phyloP scores from a whole-genome alignment of 2,113 vertebrate species.

The Desmodus rotundus region DNA sequence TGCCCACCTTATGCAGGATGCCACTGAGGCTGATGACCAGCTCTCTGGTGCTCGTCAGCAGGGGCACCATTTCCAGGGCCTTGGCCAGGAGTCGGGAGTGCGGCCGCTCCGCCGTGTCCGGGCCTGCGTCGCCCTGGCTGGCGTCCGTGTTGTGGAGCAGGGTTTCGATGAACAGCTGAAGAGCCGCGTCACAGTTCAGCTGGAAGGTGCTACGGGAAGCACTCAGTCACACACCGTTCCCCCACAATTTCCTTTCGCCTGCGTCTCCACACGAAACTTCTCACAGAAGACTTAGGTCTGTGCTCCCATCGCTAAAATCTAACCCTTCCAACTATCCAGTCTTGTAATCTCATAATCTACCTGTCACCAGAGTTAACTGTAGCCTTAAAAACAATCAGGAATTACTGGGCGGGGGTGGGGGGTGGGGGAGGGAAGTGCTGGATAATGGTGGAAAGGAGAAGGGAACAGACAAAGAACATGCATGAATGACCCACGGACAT shows the following conservation, averaged over 20 bases:
- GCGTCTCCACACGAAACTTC: not conserved
- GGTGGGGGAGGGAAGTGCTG: too few relatives aligned
- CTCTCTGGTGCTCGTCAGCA: slow-evolving; percentile 84
- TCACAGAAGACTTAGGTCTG: not conserved
- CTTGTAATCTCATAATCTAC: not conserved
- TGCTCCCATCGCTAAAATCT: not conserved
- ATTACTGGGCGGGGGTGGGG: not conserved
- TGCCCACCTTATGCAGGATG: slow-evolving; percentile 88
- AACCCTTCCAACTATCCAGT: not conserved
- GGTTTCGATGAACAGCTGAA: slow-evolving; percentile 92
- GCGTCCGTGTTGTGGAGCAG: slow-evolving; percentile 81
- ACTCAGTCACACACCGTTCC: accelerated
- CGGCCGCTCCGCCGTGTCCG: slow-evolving; percentile 27
- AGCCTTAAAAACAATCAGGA: not conserved
- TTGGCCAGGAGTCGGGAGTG: slow-evolving; percentile 80
- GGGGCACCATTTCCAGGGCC: slow-evolving; percentile 87
- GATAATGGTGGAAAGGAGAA: too few relatives aligned
- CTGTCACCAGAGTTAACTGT: not conserved
- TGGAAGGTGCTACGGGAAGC: slow-evolving; percentile 84
- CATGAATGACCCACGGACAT: too few relatives aligned
- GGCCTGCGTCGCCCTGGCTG: slow-evolving; percentile 64
- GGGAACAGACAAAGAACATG: too few relatives aligned
- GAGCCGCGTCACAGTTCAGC: slow-evolving; percentile 87
- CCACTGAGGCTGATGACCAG: slow-evolving; percentile 87
- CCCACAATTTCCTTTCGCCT: accelerated